Evolutionary conservation across 1,140 invertebrate genomes (phyloP).

Genomic region (Bombus superbus): DNA sequence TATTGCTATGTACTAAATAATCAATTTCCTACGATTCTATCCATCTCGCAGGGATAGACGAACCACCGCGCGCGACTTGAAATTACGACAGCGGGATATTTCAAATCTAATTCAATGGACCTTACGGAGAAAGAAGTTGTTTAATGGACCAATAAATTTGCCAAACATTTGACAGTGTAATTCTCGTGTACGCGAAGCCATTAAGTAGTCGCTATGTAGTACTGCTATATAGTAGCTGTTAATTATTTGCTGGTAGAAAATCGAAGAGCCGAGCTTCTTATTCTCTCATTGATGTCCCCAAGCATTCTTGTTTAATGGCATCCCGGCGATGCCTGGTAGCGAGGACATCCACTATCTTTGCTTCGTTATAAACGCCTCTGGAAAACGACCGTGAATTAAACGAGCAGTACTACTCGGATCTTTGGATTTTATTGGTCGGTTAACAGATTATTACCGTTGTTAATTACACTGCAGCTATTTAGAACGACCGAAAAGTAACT

Average conservation of each 20-base stretch:
- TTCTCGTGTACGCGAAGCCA: constrained; percentile 4
- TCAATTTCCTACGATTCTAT: not conserved
- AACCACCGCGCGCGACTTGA: too few species aligned
- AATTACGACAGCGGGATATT: not conserved
- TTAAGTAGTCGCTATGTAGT: not conserved
- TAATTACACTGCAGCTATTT: constrained; percentile 21
- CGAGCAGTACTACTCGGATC: not conserved
- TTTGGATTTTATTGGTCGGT: constrained; percentile 47
- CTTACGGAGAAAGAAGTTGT: not conserved
- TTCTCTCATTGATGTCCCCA: constrained; percentile 11
- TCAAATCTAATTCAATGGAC: not conserved
- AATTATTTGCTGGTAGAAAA: constrained; percentile 36
- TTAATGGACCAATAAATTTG: not conserved
- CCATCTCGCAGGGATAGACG: too few species aligned
- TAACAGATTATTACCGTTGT: constrained; percentile 39
- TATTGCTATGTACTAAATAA: not conserved
- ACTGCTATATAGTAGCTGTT: not conserved
- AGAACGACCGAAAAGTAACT: constrained; percentile 10
- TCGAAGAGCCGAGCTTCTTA: constrained; percentile 24
- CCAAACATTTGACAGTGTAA: not conserved
- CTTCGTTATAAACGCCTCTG: constrained; percentile 14
- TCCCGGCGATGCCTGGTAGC: not conserved
- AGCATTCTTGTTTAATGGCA: constrained; percentile 34
- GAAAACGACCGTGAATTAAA: constrained; percentile 10
- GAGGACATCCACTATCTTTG: not conserved